Conservation (phyloP, 2,888 invertebrate genomes). For the Apodemia duryi region DNA sequence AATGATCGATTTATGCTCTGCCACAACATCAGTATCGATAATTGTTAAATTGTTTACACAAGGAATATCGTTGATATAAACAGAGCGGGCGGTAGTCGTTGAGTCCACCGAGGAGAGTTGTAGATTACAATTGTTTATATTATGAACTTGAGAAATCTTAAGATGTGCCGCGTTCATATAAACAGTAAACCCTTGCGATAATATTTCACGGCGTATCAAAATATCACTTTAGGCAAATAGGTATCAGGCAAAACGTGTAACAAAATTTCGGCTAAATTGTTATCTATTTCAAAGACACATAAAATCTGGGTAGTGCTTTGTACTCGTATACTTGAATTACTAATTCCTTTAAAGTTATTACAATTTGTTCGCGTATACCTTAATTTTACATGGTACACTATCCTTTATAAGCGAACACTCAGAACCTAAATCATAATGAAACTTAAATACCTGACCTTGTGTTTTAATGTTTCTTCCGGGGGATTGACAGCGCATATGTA, state of each 20-base stretch:
- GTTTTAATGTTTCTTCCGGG: slow-evolving; percentile 22
- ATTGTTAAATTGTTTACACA: neutral
- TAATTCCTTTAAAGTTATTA: neutral
- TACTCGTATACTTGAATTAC: neutral
- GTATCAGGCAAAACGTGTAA: too few species aligned
- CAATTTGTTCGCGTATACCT: neutral
- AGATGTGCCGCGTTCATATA: slow-evolving; percentile 15
- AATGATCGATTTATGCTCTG: neutral
- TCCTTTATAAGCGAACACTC: neutral
- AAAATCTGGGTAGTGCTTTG: too few species aligned
- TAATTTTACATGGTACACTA: neutral
- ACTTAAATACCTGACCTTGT: slow-evolving; percentile 24
- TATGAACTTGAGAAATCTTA: slow-evolving; percentile 4
- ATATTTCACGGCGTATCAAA: slow-evolving; percentile 24
- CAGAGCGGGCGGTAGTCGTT: neutral
- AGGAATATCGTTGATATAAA: too few species aligned
- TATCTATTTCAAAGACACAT: too few species aligned
- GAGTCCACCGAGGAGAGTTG: neutral
- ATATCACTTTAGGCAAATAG: slow-evolving; percentile 13
- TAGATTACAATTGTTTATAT: slow-evolving; percentile 2
- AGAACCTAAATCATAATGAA: slow-evolving; percentile 20
- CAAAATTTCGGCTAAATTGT: too few species aligned
- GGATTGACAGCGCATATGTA: slow-evolving; percentile 25
- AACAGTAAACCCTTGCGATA: slow-evolving; percentile 19
- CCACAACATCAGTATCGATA: slow-evolving; percentile 9